These are phyloP conservation scores for Archilochus colubris DNA, from an alignment of 2,113 vertebrate genomes.

Conservation along the genomic window DNA sequence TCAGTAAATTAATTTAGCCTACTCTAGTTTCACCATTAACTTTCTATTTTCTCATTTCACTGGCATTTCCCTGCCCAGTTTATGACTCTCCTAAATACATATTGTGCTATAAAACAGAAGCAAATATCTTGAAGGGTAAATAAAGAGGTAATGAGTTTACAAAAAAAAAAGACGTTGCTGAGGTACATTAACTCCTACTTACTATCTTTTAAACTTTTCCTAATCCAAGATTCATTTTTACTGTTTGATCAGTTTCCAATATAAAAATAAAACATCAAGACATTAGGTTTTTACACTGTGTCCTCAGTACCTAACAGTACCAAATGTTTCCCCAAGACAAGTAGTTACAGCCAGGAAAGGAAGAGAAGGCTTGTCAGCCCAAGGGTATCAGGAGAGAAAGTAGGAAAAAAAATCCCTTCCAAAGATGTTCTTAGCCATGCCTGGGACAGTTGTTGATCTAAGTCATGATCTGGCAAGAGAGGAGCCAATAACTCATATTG, in stretches of 20 bases:
- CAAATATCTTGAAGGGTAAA: constrained; percentile 76
- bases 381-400: constrained; percentile 26
- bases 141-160: constrained; percentile 74
- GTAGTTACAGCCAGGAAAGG: constrained; percentile 6
- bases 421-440: neutral
- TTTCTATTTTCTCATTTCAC: constrained; percentile 78
- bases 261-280: constrained; percentile 46
- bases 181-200: constrained; percentile 67
- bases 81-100: constrained; percentile 72
- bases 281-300: constrained; percentile 49
- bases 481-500: neutral
- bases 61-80: constrained; percentile 75
- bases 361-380: neutral
- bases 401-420: constrained; percentile 21
- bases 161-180: constrained; percentile 52
- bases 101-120: constrained; percentile 76
- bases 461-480: neutral
- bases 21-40: constrained; percentile 77
- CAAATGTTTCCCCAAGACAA: constrained; percentile 34
- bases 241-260: constrained; percentile 38
- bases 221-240: constrained; percentile 61
- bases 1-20: constrained; percentile 79
- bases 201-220: constrained; percentile 65
- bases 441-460: neutral
- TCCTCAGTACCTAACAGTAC: constrained; percentile 14